Evolutionary conservation across 2,113 vertebrate genomes (phyloP).

Genomic region (Actinemys pallida): DNA sequence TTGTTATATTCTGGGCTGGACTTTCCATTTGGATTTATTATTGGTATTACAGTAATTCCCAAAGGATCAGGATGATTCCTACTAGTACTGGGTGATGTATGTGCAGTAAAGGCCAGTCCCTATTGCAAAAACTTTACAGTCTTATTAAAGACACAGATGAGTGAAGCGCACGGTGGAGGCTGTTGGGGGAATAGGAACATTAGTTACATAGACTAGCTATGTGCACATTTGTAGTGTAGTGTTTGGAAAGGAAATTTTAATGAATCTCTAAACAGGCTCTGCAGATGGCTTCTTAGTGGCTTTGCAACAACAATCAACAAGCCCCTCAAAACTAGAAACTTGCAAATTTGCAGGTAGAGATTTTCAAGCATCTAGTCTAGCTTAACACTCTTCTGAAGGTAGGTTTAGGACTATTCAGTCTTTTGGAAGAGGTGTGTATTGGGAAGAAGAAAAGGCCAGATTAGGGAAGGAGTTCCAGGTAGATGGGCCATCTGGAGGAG

Average conservation of each 20-base stretch:
- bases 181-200: not conserved
- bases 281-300: not conserved
- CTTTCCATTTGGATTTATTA: not conserved
- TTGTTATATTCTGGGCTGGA: not conserved
- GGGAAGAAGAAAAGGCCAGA: accelerated
- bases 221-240: accelerated
- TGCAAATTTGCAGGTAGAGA: not conserved
- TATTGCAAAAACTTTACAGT: not conserved
- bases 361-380: not conserved
- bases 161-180: not conserved
- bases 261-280: not conserved
- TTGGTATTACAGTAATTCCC: not conserved
- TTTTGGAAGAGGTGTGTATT: accelerated
- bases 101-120: not conserved
- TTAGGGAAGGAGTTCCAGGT: not conserved
- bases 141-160: not conserved
- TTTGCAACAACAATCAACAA: not conserved
- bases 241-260: not conserved
- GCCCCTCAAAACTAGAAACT: accelerated
- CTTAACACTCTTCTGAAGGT: not conserved
- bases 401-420: not conserved
- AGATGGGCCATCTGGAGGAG: not conserved
- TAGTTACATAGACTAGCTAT: not conserved
- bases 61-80: not conserved
- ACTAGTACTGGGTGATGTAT: not conserved